These are phyloP conservation scores for Petrocephalus microphthalmus DNA, from an alignment of 2,113 vertebrate genomes.

Conservation along the genomic window DNA sequence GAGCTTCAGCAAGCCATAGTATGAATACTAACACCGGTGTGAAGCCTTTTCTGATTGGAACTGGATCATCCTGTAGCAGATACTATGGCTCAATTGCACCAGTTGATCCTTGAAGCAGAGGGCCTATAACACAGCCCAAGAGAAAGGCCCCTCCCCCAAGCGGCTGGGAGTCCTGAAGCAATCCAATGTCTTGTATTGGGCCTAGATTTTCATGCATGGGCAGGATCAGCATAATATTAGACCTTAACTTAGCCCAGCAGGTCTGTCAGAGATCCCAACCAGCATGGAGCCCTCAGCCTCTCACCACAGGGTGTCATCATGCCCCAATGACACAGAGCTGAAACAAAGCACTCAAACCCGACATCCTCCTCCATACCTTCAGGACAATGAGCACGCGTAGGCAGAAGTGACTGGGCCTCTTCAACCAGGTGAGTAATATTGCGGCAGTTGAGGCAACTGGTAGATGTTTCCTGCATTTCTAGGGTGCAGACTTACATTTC, in stretches of 20 bases:
- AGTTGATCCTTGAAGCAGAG: neutral
- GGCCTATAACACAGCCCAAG: neutral
- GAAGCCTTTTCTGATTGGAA: neutral
- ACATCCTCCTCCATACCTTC: neutral
- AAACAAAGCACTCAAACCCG: neutral
- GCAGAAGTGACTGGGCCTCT: neutral
- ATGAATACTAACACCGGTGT: neutral
- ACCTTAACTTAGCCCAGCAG: neutral
- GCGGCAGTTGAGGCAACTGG: neutral
- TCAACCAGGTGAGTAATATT: neutral
- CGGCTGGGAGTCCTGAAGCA: neutral
- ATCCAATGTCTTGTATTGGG: neutral
- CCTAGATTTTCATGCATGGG: neutral
- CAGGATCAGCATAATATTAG: neutral
- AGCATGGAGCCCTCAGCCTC: neutral
- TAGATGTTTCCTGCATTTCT: neutral
- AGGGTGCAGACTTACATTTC: neutral
- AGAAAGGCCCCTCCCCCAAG: neutral
- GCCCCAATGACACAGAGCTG: neutral
- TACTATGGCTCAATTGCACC: neutral
- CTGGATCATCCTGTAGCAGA: neutral
- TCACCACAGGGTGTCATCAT: neutral
- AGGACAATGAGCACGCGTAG: neutral
- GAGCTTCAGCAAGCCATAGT: neutral
- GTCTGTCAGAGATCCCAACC: neutral